Evolutionary conservation across 2,113 vertebrate species (phyloP).

Genomic region (Ardeotis arabs): DNA sequence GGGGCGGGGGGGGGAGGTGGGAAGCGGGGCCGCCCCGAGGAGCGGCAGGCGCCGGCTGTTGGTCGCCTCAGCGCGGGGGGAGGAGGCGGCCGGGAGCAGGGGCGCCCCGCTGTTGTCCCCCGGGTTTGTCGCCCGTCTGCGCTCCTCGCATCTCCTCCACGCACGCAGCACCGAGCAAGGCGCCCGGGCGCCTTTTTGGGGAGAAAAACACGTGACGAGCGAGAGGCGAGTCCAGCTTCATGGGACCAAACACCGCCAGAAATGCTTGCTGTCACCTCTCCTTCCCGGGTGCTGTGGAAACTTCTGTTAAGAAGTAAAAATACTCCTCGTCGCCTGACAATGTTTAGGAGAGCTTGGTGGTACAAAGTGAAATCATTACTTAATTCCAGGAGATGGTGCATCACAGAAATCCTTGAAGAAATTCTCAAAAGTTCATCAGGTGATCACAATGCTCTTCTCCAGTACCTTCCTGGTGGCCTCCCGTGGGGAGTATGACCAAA

Average conservation of each 20-base stretch:
- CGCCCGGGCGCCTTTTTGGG: not conserved
- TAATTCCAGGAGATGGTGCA: not conserved
- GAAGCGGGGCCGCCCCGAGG: too few species aligned
- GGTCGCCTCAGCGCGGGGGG: not conserved
- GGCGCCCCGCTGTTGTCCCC: fast-evolving
- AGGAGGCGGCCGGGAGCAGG: not conserved
- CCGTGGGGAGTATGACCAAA: fast-evolving
- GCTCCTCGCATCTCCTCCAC: not conserved
- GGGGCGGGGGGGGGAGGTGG: too few species aligned
- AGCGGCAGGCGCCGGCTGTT: not conserved
- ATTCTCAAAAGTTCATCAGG: not conserved
- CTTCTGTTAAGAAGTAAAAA: not conserved
- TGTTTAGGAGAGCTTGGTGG: not conserved
- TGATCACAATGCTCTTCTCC: not conserved
- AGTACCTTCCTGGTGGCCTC: fast-evolving
- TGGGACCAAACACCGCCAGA: not conserved
- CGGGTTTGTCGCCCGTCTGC: fast-evolving
- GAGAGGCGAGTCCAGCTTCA: not conserved
- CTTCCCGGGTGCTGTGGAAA: not conserved
- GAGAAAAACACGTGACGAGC: not conserved
- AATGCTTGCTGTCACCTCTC: not conserved
- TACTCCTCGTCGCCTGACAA: fast-evolving
- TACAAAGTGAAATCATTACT: not conserved
- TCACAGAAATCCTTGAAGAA: not conserved
- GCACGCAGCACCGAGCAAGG: fast-evolving